Evolutionary conservation across 2,797 vertebrate genomes (phyloP).

Genomic region (Gymnocypris eckloni): DNA sequence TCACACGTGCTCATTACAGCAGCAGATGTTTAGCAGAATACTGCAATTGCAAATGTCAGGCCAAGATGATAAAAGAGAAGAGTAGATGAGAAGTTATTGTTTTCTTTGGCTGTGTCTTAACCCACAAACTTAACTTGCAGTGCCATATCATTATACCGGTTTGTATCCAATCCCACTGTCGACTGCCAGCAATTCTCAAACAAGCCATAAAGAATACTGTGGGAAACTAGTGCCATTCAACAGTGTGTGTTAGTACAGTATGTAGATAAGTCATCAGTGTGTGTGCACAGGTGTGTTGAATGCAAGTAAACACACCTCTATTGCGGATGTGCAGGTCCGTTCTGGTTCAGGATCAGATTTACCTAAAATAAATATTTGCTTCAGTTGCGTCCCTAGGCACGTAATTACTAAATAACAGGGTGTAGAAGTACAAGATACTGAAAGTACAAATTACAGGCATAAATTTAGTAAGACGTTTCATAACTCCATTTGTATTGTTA

Average conservation of each 20-base stretch:
- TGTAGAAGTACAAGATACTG: background rate
- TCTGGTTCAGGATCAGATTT: constrained; percentile 11
- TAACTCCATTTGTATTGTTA: constrained; percentile 22
- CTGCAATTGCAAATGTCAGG: constrained; percentile 1
- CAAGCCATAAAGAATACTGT: background rate
- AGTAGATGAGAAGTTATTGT: constrained; percentile 3
- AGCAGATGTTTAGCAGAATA: background rate
- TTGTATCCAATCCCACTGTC: background rate
- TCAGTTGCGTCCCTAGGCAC: background rate
- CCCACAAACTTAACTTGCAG: background rate
- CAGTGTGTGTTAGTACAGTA: background rate
- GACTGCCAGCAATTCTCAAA: background rate
- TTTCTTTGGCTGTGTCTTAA: constrained; percentile 28
- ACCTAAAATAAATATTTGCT: constrained; percentile 31
- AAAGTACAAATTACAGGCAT: background rate
- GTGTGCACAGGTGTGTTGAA: constrained; percentile 7
- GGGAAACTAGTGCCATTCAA: background rate
- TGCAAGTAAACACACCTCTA: constrained; percentile 15
- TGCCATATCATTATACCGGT: background rate
- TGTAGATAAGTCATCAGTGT: background rate
- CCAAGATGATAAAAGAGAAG: constrained; percentile 31
- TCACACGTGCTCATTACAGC: constrained; percentile 35
- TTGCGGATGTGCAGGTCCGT: constrained; percentile 30
- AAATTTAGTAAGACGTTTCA: background rate
- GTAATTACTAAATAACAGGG: background rate